A percentile compares a stretch with the other conserved stretches of the same genome.
These are phyloP conservation scores for Lasioglossum villosulum DNA, from an alignment of 2,888 invertebrate species.

Conservation along the genomic window DNA sequence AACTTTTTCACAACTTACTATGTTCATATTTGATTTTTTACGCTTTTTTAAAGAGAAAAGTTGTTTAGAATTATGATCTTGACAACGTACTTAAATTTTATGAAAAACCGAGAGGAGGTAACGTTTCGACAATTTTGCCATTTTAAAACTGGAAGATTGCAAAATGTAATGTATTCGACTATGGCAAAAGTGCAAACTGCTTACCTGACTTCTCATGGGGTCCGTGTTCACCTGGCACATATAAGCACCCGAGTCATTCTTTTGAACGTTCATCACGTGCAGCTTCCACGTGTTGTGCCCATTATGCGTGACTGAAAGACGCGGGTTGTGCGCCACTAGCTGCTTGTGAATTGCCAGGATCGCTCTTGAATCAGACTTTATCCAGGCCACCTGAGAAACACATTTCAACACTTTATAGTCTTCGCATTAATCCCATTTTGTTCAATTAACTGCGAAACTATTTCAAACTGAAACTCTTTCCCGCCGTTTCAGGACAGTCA, in stretches of 20 bases:
- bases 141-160: background rate
- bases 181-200: constrained; percentile 57
- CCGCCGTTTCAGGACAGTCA: background rate
- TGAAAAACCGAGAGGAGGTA: too few species aligned
- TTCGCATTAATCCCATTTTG: background rate
- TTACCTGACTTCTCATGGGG: constrained; percentile 95
- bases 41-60: too few species aligned
- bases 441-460: background rate
- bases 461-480: background rate
- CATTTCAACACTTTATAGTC: background rate
- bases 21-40: too few species aligned
- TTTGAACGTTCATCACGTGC: constrained; percentile 94
- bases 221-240: constrained; percentile 98
- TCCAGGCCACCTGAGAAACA: constrained; percentile 92
- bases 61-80: too few species aligned
- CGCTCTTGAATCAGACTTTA: constrained; percentile 95
- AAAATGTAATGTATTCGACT: background rate
- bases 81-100: too few species aligned
- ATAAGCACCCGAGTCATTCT: constrained; percentile 96
- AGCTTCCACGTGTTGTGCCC: constrained; percentile 97
- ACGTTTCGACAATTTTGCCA: too few species aligned
- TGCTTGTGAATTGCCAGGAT: constrained; percentile 95
- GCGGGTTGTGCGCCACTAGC: constrained; percentile 94
- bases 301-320: constrained; percentile 95
- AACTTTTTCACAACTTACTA: too few species aligned